These are phyloP conservation scores for Taxidea taxus DNA, from an alignment of 2,113 vertebrate genomes.

Conservation along the genomic window DNA sequence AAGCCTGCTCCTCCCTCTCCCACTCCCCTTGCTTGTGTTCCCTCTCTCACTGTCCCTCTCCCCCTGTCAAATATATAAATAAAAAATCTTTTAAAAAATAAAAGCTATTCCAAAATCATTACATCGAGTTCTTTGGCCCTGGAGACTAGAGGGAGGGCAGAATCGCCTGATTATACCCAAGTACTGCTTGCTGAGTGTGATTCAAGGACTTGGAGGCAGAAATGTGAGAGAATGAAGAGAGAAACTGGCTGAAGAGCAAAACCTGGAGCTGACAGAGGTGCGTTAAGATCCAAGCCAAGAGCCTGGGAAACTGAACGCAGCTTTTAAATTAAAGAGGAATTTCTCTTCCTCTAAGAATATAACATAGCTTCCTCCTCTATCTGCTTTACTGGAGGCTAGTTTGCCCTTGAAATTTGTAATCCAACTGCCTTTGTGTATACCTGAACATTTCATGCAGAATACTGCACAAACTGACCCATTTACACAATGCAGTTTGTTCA, in stretches of 20 bases:
- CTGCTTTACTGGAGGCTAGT: not conserved
- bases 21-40: too few relatives aligned
- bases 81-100: not conserved
- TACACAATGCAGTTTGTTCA: not conserved
- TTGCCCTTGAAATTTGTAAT: not conserved
- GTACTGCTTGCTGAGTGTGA: not conserved
- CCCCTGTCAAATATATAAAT: too few relatives aligned
- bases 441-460: not conserved
- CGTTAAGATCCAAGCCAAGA: not conserved
- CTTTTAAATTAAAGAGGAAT: constrained; percentile 19
- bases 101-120: constrained; percentile 29
- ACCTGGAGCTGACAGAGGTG: not conserved
- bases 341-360: constrained; percentile 13
- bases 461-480: not conserved
- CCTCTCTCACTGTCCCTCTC: too few relatives aligned
- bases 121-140: not conserved
- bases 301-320: not conserved
- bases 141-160: not conserved
- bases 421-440: not conserved
- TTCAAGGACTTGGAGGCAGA: not conserved
- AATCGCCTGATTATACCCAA: not conserved
- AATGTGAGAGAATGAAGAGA: not conserved
- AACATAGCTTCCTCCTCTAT: not conserved
- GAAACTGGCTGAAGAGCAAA: not conserved
- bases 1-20: too few relatives aligned